Conservation (phyloP, 2,888 invertebrate species). For the Oscheius onirici region DNA sequence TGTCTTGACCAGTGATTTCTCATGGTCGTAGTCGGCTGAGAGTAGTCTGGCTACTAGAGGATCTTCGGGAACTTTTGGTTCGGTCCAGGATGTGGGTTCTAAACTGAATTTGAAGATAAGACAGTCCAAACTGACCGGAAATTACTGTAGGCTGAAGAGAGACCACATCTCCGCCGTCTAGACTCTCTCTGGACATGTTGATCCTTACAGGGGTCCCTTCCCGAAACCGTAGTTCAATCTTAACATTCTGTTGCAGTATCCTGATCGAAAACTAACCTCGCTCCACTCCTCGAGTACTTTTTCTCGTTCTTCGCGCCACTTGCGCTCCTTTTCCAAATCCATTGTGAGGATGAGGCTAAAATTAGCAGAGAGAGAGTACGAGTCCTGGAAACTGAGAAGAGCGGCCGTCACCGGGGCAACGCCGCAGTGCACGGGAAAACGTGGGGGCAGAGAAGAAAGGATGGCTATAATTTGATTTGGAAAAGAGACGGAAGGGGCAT, state of each 20-base stretch:
- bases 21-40: conserved; percentile 19
- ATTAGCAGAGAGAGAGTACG: too few species aligned
- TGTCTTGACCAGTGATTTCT: conserved; percentile 17
- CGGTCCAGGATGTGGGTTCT: conserved; percentile 23
- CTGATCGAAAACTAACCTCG: conserved; percentile 37
- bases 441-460: neutral
- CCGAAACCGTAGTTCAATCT: conserved; percentile 32
- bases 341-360: neutral
- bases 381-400: neutral
- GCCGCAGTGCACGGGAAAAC: neutral
- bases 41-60: conserved; percentile 17
- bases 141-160: conserved; percentile 14
- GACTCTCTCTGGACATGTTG: conserved; percentile 20
- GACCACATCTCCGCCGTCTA: conserved; percentile 16
- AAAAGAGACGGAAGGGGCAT: neutral
- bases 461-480: neutral
- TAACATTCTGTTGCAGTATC: neutral
- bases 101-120: neutral
- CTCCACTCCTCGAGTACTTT: conserved; percentile 52
- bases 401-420: neutral
- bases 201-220: conserved; percentile 27
- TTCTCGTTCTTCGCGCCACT: conserved; percentile 43
- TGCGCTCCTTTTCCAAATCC: conserved; percentile 34
- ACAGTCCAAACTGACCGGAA: conserved; percentile 1
- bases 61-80: conserved; percentile 22